These are phyloP conservation scores for Diaprepes abbreviatus DNA, from an alignment of 2,888 invertebrate species.

Conservation along the genomic window DNA sequence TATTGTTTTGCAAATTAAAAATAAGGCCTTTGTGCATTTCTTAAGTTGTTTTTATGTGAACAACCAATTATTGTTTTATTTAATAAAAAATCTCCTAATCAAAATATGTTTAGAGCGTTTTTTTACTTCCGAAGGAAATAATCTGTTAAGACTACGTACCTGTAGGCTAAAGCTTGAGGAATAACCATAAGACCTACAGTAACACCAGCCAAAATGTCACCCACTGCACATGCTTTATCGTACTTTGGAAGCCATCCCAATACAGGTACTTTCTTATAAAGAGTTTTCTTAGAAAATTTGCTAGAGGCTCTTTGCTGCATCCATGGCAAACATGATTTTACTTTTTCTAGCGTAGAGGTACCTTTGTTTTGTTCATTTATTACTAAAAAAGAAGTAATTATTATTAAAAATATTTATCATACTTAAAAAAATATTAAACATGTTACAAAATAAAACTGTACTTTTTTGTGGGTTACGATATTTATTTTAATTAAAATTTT, in stretches of 20 bases:
- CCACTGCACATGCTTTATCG: slow-evolving; percentile 80
- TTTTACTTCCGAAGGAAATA: too few species aligned
- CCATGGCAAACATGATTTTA: slow-evolving; percentile 63
- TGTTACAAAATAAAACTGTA: too few species aligned
- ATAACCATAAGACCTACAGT: slow-evolving; percentile 94
- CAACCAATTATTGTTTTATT: too few species aligned
- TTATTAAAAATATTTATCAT: slow-evolving; percentile 19
- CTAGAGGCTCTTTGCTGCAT: slow-evolving; percentile 67
- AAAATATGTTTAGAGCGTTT: too few species aligned
- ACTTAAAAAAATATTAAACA: too few species aligned
- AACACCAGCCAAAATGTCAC: slow-evolving; percentile 85
- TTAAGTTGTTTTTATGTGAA: too few species aligned
- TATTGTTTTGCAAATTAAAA: too few species aligned
- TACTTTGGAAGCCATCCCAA: slow-evolving; percentile 85
- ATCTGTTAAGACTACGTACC: slow-evolving; percentile 33
- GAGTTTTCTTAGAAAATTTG: slow-evolving; percentile 77
- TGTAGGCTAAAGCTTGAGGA: slow-evolving; percentile 87
- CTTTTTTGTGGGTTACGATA: too few species aligned
- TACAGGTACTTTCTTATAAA: slow-evolving; percentile 82
- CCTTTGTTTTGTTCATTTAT: slow-evolving; percentile 54
- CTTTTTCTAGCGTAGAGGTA: slow-evolving; percentile 64
- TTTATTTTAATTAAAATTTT: too few species aligned
- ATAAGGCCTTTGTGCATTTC: too few species aligned
- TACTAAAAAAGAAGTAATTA: slow-evolving; percentile 52
- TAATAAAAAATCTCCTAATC: too few species aligned